These are phyloP conservation scores for Dolichotis patagonum DNA, from an alignment of 2,113 vertebrate genomes.

Conservation along the genomic window DNA sequence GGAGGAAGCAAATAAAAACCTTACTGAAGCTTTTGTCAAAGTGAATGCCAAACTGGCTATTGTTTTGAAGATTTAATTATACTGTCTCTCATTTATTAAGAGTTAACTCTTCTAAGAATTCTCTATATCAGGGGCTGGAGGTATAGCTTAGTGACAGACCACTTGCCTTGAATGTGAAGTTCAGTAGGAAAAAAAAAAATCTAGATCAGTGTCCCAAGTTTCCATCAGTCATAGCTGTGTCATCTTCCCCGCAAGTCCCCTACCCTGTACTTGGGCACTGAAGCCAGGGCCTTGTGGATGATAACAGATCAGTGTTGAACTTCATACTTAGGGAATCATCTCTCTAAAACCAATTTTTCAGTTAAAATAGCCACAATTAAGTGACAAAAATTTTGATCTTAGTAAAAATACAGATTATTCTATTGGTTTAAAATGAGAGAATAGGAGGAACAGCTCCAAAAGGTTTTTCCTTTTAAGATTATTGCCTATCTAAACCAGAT, in stretches of 20 bases:
- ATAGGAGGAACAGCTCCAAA: not conserved
- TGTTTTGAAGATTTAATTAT: constrained; percentile 8
- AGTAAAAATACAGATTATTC: constrained; percentile 45
- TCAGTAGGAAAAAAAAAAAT: not conserved
- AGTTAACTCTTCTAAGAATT: not conserved
- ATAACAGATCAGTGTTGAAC: not conserved
- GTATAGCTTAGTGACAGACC: not conserved
- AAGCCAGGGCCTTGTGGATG: not conserved
- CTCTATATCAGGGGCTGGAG: not conserved
- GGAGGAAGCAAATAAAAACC: not conserved
- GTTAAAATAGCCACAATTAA: constrained; percentile 54
- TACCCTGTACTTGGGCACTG: not conserved
- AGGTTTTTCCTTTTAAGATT: constrained; percentile 64
- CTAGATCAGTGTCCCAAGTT: not conserved
- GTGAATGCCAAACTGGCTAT: constrained; percentile 3
- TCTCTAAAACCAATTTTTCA: constrained; percentile 53
- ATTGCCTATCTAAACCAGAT: not conserved
- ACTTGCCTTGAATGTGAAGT: not conserved
- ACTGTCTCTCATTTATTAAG: constrained; percentile 44
- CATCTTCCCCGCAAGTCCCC: not conserved
- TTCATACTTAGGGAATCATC: not conserved
- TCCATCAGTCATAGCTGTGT: not conserved
- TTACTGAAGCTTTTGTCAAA: constrained; percentile 29
- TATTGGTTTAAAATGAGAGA: constrained; percentile 29
- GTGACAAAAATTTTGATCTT: not conserved